phyloP scores from a whole-genome alignment of 92 coral and sea anemone genomes.

The Umimayanthus kanabou region DNA sequence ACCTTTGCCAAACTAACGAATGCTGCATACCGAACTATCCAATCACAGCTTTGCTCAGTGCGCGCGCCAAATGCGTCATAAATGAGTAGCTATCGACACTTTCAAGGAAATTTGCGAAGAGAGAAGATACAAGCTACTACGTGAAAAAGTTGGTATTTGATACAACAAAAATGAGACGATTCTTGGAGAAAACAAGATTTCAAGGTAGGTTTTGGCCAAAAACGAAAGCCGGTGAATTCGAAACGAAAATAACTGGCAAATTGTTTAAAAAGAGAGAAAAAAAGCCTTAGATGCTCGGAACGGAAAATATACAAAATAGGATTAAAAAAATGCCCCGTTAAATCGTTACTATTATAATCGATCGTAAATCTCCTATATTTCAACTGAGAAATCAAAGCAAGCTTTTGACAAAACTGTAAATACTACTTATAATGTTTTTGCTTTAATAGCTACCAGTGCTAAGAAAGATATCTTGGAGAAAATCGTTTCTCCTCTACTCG shows the following conservation, averaged over 20 bases:
- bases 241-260: no score
- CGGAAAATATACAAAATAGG: neutral
- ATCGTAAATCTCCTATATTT: no score
- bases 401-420: neutral
- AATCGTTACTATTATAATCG: no score
- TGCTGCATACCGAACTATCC: neutral
- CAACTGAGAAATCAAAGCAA: neutral
- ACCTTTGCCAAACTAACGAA: neutral
- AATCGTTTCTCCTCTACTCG: slow-evolving; percentile 84
- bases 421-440: no score
- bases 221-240: neutral
- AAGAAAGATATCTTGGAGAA: slow-evolving; percentile 83
- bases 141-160: neutral
- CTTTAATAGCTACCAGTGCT: slow-evolving; percentile 41
- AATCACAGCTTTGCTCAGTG: neutral
- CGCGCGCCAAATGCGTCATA: neutral
- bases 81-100: neutral
- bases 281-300: neutral
- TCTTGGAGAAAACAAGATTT: neutral
- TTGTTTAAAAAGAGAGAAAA: no score
- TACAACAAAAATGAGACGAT: neutral
- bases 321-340: no score
- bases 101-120: neutral
- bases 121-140: neutral
- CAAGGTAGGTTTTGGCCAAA: neutral